A percentile compares a stretch with the other conserved stretches of the same genome.
Conservation (phyloP, 1,140 invertebrate genomes). For the Drosophila kurseongensis region DNA sequence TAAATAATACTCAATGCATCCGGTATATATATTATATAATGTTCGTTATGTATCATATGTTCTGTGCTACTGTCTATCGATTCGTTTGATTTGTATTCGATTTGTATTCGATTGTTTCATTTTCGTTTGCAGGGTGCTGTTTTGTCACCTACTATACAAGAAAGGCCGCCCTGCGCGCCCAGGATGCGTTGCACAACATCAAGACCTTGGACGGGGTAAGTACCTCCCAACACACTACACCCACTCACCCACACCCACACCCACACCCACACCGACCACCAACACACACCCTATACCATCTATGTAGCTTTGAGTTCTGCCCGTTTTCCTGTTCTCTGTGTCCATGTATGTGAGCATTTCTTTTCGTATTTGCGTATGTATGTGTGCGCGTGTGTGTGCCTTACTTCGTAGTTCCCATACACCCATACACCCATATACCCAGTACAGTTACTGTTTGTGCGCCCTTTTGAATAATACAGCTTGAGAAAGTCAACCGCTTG, state of each 20-base stretch:
- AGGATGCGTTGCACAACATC: conserved; percentile 99
- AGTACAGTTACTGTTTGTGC: conserved; percentile 41
- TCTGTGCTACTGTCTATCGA: conserved; percentile 66
- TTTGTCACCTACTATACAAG: conserved; percentile 99
- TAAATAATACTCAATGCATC: conserved; percentile 23
- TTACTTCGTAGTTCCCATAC: conserved; percentile 21
- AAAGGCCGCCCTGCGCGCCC: conserved; percentile 98
- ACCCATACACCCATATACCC: conserved; percentile 14
- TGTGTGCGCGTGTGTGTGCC: conserved; percentile 29
- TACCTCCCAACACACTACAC: conserved; percentile 71
- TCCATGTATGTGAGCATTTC: conserved; percentile 35
- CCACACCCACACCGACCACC: not conserved
- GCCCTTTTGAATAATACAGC: conserved; percentile 72
- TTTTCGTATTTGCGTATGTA: conserved; percentile 37
- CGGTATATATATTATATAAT: conserved; percentile 15
- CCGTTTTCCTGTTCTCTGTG: conserved; percentile 56
- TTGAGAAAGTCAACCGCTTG: conserved; percentile 78
- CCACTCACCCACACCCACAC: not conserved
- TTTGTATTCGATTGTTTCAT: conserved; percentile 82
- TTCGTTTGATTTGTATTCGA: conserved; percentile 69
- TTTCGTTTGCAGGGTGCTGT: conserved; percentile 99
- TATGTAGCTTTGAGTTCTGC: conserved; percentile 59
- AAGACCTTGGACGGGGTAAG: conserved; percentile 98
- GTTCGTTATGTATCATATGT: conserved; percentile 62
- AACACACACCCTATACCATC: conserved; percentile 16